Conservation (phyloP, 2,113 vertebrate species). For the Notechis scutatus region DNA sequence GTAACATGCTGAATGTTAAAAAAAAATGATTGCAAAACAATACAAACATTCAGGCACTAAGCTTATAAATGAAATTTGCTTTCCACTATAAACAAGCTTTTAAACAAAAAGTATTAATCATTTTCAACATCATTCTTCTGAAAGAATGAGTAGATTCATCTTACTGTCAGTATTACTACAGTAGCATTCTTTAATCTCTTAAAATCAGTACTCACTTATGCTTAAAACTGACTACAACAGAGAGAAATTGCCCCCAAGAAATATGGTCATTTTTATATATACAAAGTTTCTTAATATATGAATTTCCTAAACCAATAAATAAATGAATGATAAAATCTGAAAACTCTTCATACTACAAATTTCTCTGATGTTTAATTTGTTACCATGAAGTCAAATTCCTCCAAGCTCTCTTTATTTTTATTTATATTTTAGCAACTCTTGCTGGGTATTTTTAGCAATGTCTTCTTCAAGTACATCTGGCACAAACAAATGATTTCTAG, state of each 20-base stretch:
- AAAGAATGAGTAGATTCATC: not conserved
- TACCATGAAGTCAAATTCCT: not conserved
- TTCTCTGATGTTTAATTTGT: not conserved
- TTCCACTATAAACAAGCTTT: not conserved
- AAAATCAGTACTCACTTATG: not conserved
- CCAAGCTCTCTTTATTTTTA: not conserved
- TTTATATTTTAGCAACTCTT: not conserved
- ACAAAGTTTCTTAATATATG: not conserved
- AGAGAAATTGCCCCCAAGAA: not conserved
- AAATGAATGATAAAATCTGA: not conserved
- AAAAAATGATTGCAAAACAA: not conserved
- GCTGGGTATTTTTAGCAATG: not conserved
- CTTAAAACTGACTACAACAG: not conserved
- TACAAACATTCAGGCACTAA: not conserved
- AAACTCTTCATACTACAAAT: not conserved
- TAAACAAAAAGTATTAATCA: not conserved
- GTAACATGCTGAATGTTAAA: constrained; percentile 30
- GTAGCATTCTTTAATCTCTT: not conserved
- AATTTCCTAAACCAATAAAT: not conserved
- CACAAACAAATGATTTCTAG: not conserved
- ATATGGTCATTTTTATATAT: not conserved
- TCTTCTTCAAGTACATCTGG: not conserved
- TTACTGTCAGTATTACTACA: not conserved
- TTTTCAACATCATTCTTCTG: not conserved
- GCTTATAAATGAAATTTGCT: not conserved